Evolutionary conservation across 2,888 invertebrate genomes (phyloP).

Genomic region (Scrobipalpa costella): DNA sequence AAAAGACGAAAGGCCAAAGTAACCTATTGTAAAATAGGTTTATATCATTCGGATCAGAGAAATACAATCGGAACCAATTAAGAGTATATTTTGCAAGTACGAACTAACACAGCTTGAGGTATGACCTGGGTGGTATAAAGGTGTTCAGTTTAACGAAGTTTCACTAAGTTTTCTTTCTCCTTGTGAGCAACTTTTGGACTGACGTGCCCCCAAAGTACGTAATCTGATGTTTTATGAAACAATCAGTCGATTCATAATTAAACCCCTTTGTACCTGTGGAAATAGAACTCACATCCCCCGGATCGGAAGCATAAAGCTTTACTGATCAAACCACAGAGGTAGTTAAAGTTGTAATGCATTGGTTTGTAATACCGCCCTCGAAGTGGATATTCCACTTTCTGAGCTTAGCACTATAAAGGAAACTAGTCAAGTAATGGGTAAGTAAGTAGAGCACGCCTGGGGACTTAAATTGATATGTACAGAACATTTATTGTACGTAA

Average conservation of each 20-base stretch:
- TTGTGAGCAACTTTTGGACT: no score
- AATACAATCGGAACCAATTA: conserved; percentile 60
- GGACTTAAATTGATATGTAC: background rate
- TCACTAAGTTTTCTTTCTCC: no score
- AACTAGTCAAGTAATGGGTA: background rate
- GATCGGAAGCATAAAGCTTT: background rate
- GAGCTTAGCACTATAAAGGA: conserved; percentile 9
- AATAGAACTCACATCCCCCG: background rate
- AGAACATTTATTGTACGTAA: background rate
- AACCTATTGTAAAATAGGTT: conserved; percentile 46
- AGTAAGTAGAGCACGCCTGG: background rate
- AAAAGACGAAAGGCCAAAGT: conserved; percentile 42
- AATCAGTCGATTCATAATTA: no score
- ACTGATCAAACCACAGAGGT: background rate
- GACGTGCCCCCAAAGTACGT: no score
- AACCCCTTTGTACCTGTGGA: background rate
- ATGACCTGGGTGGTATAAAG: background rate
- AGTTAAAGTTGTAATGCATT: background rate
- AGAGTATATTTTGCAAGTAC: conserved; percentile 48
- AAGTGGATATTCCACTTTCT: conserved; percentile 7
- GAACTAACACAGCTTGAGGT: background rate
- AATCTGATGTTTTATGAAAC: no score
- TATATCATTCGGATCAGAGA: conserved; percentile 41
- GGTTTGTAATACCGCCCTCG: background rate
- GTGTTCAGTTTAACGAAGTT: background rate